phyloP scores from a whole-genome alignment of 2,113 vertebrate species.

The Malurus alboscapulatus region DNA sequence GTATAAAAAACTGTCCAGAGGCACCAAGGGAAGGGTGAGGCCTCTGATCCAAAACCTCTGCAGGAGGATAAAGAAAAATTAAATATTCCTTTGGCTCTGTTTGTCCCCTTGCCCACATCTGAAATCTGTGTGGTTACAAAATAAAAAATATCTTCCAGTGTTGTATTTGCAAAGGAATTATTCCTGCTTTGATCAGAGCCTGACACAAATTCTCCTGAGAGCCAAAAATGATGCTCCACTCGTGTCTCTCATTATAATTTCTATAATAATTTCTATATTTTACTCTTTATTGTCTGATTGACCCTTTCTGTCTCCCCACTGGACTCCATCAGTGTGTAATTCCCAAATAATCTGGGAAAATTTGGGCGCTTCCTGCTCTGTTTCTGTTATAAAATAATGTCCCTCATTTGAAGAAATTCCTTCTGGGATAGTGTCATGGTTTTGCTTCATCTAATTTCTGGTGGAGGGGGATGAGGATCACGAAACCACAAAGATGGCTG shows the following conservation, averaged over 20 bases:
- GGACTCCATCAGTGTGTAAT: accelerated
- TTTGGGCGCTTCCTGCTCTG: not conserved
- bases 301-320: accelerated
- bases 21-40: not conserved
- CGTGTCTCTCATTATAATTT: accelerated
- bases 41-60: not conserved
- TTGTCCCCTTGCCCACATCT: not conserved
- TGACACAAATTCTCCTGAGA: not conserved
- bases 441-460: no score
- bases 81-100: not conserved
- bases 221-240: not conserved
- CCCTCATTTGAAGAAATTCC: not conserved
- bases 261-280: not conserved
- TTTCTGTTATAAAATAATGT: not conserved
- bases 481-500: no score
- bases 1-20: accelerated
- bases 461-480: no score
- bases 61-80: not conserved
- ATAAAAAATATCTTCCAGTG: not conserved
- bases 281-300: not conserved
- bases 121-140: no score
- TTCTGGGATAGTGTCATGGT: not conserved
- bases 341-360: not conserved
- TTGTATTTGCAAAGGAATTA: accelerated
- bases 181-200: accelerated